These are phyloP conservation scores for Hydractinia echinata DNA, from an alignment of 30 jellyfish, hydroid and myxozoan genomes.

Conservation along the genomic window DNA sequence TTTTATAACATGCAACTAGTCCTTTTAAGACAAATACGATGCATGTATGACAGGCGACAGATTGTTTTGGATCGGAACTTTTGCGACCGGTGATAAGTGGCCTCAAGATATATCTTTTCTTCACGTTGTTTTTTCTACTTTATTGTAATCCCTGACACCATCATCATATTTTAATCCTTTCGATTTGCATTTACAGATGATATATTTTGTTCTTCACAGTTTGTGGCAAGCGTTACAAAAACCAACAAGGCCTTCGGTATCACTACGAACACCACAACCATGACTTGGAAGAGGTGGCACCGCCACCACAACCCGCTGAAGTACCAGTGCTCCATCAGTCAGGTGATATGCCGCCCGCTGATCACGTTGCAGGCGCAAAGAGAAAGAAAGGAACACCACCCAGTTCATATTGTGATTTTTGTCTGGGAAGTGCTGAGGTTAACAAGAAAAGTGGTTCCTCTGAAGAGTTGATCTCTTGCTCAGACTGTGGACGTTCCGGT, in stretches of 20 bases:
- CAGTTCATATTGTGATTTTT: conserved; percentile 84
- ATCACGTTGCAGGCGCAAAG: conserved; percentile 53
- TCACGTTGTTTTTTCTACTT: not conserved
- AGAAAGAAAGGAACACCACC: conserved; percentile 57
- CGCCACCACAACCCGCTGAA: conserved; percentile 18
- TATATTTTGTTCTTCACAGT: conserved; percentile 32
- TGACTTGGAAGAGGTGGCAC: conserved; percentile 59
- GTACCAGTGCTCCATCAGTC: not conserved
- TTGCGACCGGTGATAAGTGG: too few species aligned
- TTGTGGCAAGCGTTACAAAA: conserved; percentile 83
- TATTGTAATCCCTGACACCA: not conserved
- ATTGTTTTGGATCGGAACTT: too few species aligned
- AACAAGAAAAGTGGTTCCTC: conserved; percentile 72
- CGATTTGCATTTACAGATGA: not conserved
- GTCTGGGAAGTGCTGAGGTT: conserved; percentile 82
- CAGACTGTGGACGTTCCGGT: conserved; percentile 99
- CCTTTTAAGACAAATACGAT: too few species aligned
- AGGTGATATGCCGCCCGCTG: conserved; percentile 27
- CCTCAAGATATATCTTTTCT: not conserved
- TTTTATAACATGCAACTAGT: too few species aligned
- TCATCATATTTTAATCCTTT: too few species aligned
- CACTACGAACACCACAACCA: conserved; percentile 92
- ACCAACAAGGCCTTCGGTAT: conserved; percentile 88
- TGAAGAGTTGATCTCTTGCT: conserved; percentile 80
- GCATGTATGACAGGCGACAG: too few species aligned